Percentiles rank a stretch among this genome's conserved stretches.
These are phyloP conservation scores for Pseudomyrmex dendroicus DNA, from an alignment of 1,140 invertebrate genomes.

Conservation along the genomic window DNA sequence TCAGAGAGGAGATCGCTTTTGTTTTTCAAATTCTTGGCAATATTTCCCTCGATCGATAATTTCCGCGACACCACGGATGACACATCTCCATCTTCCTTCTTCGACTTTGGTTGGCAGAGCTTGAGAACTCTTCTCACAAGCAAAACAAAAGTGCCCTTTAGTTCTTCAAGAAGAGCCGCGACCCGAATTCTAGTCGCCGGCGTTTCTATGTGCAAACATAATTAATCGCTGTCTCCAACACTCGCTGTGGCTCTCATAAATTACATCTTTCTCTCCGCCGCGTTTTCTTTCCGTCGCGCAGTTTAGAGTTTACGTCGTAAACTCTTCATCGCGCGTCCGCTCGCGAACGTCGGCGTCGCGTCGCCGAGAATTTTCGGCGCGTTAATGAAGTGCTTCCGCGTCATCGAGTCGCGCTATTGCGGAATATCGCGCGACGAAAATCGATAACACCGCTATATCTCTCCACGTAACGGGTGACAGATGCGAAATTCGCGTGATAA, in stretches of 20 bases:
- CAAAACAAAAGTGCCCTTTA: constrained; percentile 51
- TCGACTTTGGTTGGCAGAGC: constrained; percentile 8
- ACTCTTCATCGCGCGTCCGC: constrained; percentile 35
- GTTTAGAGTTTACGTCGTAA: constrained; percentile 52
- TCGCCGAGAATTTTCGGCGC: constrained; percentile 40
- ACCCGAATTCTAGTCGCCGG: constrained; percentile 35
- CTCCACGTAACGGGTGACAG: background rate
- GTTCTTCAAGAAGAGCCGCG: constrained; percentile 32
- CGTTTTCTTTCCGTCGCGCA: constrained; percentile 16
- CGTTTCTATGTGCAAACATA: constrained; percentile 58
- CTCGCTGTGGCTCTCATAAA: constrained; percentile 70
- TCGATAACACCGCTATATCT: constrained; percentile 17
- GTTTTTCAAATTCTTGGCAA: too few species aligned
- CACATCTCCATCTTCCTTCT: constrained; percentile 2
- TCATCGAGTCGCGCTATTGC: background rate
- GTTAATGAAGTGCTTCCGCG: constrained; percentile 54
- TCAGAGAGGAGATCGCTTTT: too few species aligned
- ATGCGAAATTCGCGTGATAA: constrained; percentile 37
- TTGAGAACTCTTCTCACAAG: constrained; percentile 13
- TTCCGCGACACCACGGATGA: background rate
- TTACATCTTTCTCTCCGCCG: constrained; percentile 49
- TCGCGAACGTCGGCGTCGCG: background rate
- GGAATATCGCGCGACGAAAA: background rate
- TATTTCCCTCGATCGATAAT: background rate
- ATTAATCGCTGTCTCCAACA: constrained; percentile 76